Conservation (phyloP, 2,888 invertebrate genomes). For the Xanthorhoe designata region DNA sequence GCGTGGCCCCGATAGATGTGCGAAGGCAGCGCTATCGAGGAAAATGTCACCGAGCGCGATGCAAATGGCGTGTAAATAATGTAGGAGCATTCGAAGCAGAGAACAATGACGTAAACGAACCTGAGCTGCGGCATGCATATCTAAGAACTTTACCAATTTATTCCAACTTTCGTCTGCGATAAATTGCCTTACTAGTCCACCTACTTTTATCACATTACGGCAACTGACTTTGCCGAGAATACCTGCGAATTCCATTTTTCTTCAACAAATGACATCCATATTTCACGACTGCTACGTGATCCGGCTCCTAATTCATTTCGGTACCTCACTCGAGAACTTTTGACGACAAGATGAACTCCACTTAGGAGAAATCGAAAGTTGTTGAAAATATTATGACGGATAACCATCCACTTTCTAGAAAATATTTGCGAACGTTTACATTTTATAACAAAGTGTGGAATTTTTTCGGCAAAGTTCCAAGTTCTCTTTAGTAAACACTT, state of each 20-base stretch:
- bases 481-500: constrained; percentile 38
- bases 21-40: constrained; percentile 44
- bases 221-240: constrained; percentile 31
- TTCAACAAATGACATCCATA: constrained; percentile 55
- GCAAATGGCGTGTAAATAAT: constrained; percentile 77
- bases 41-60: constrained; percentile 50
- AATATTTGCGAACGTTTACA: constrained; percentile 36
- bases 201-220: constrained; percentile 27
- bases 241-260: constrained; percentile 46
- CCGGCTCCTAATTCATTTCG: constrained; percentile 51
- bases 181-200: constrained; percentile 12
- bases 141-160: constrained; percentile 23
- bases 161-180: constrained; percentile 7
- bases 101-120: constrained; percentile 30
- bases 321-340: constrained; percentile 46
- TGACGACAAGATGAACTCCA: constrained; percentile 44
- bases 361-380: constrained; percentile 44
- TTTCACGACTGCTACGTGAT: constrained; percentile 63
- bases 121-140: constrained; percentile 29
- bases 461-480: constrained; percentile 37
- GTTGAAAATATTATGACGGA: constrained; percentile 41
- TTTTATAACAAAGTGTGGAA: constrained; percentile 23
- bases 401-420: constrained; percentile 37
- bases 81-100: constrained; percentile 58
- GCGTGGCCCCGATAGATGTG: constrained; percentile 26